These are phyloP conservation scores for Arctocebus calabarensis DNA, from an alignment of 2,797 vertebrate species.

Conservation along the genomic window DNA sequence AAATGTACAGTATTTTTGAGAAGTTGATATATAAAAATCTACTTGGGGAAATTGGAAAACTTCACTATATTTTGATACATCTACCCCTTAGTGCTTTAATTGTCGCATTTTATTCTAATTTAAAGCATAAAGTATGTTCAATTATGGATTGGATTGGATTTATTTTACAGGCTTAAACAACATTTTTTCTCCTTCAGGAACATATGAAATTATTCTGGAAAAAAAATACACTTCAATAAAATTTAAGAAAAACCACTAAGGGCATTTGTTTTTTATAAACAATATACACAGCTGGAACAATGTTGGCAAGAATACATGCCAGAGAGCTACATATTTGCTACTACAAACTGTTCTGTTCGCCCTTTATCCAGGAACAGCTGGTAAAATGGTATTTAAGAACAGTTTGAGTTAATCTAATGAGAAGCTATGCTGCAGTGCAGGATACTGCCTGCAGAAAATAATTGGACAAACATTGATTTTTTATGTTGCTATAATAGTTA, in stretches of 20 bases:
- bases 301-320: constrained; percentile 84
- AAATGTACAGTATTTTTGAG: not conserved
- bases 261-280: constrained; percentile 83
- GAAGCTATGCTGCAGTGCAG: constrained; percentile 85
- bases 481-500: constrained; percentile 89
- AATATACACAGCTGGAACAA: constrained; percentile 83
- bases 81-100: constrained; percentile 11
- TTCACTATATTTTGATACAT: constrained; percentile 42
- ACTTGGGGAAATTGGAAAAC: not conserved
- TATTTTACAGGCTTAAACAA: constrained; percentile 46
- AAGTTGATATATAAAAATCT: constrained; percentile 11
- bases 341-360: constrained; percentile 84
- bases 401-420: constrained; percentile 90
- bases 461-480: constrained; percentile 90
- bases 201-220: constrained; percentile 60
- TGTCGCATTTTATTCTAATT: constrained; percentile 65
- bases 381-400: constrained; percentile 90
- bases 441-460: constrained; percentile 87
- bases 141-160: constrained; percentile 53
- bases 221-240: constrained; percentile 79
- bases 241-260: constrained; percentile 77
- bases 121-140: constrained; percentile 63
- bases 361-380: constrained; percentile 89
- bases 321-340: constrained; percentile 83
- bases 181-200: constrained; percentile 59